Base-by-base conservation (phyloP, 2,888 invertebrate species). In the Aplocera efformata region DNA sequence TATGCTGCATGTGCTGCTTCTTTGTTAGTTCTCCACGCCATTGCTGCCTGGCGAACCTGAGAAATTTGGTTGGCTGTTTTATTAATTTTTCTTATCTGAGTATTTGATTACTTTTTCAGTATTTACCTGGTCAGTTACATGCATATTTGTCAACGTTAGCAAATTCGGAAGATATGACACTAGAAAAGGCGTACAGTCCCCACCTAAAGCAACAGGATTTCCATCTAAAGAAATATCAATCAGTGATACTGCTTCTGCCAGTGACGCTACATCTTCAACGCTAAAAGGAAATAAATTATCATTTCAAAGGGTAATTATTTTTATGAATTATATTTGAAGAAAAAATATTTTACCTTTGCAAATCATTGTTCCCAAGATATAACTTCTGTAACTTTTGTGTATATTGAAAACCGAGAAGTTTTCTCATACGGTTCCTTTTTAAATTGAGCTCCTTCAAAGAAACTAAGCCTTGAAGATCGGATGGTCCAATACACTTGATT, bases 391-490 rank as follows among this genome's bases (percentile, higher is more conserved):
- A 72, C 77, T 93, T 91, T 10, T 92, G 92, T 47, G 93, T 91
- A 56, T 94, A 92, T 52, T 93, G 93, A 65, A 97, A 95, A 10
- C 97, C 96, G 46, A 92, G 88, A 50, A 97, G 85, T 51, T 93
- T 94, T 56, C 92, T 92, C 33, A 98, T 90, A 51, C 93, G 91
- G 78, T 98, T 98, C 36, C 97, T 90, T 62, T 96, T 92, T 24
- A 98, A 86, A 83, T 98, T 98, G 33, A 98, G 82, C 71, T 98
- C 98, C 51, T 94, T 93, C 24, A 98, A 79, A 1, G 94, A 92
- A 13, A 90, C 81, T 45, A 98, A 82, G 0, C 96, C 97, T 51
- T 91, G 90, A 40, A 98, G 91, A 68, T 97, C 96, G 42, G 92
- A 90, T 46, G 90, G 90, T 29, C 94, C 93, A 37, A 98, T 92